phyloP scores from a whole-genome alignment of 2,797 vertebrate species.

The Argyrosomus regius region DNA sequence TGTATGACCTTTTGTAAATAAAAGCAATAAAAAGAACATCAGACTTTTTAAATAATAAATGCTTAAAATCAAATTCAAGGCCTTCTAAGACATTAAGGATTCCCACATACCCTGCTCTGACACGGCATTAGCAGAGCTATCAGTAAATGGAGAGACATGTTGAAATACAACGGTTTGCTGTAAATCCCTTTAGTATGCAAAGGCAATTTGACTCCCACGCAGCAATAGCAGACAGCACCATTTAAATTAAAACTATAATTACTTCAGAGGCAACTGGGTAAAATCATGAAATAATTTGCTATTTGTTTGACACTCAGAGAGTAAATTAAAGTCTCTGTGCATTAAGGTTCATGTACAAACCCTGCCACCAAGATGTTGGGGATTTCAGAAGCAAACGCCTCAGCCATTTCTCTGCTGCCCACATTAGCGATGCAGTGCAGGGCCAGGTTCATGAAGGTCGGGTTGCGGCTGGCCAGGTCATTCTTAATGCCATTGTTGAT shows the following conservation, averaged over 20 bases:
- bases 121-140: neutral
- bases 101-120: neutral
- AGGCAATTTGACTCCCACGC: neutral
- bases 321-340: neutral
- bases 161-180: neutral
- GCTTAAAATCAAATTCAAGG: too few relatives aligned
- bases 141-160: neutral
- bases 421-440: constrained; percentile 95
- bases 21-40: too few relatives aligned
- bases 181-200: neutral
- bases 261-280: neutral
- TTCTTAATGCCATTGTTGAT: constrained; percentile 95
- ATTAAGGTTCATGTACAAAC: constrained; percentile 75
- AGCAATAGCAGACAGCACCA: neutral
- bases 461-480: constrained; percentile 92
- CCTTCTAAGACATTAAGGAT: neutral
- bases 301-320: neutral
- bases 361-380: constrained; percentile 92
- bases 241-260: neutral
- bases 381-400: constrained; percentile 91
- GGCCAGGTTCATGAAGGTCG: constrained; percentile 94
- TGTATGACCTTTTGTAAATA: too few relatives aligned
- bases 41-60: too few relatives aligned
- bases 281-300: too few relatives aligned
- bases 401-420: constrained; percentile 94